phyloP scores from a whole-genome alignment of 2,113 vertebrate species.

The Aspidoscelis tigris region DNA sequence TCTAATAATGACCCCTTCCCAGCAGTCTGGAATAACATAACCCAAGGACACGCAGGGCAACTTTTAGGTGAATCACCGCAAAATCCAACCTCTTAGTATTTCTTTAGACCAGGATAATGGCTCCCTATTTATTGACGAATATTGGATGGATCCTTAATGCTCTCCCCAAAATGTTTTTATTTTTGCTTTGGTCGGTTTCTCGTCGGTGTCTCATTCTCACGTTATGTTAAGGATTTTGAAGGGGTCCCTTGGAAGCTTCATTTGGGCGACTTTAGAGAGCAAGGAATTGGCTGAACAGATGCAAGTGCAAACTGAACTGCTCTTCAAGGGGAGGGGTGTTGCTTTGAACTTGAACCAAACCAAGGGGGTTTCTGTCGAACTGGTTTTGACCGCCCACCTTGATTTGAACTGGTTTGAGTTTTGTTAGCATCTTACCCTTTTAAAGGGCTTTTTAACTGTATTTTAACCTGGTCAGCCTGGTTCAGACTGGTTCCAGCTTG shows the following conservation, averaged over 20 bases:
- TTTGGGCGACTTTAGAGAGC: conserved; percentile 58
- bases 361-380: too few relatives aligned
- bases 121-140: neutral
- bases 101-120: neutral
- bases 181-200: conserved; percentile 56
- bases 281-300: conserved; percentile 52
- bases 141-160: conserved; percentile 25
- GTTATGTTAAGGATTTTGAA: conserved; percentile 60
- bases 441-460: too few relatives aligned
- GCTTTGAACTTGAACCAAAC: too few relatives aligned
- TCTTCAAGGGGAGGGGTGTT: conserved; percentile 9
- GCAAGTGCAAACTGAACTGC: neutral
- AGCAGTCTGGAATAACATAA: neutral
- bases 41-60: neutral
- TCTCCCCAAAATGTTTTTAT: conserved; percentile 43
- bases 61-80: neutral
- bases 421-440: too few relatives aligned
- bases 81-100: conserved; percentile 43
- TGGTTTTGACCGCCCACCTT: too few relatives aligned
- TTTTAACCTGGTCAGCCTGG: too few relatives aligned
- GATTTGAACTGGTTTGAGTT: too few relatives aligned
- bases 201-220: conserved; percentile 55
- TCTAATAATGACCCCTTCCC: too few relatives aligned
- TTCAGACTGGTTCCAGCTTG: too few relatives aligned
- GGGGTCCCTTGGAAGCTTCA: conserved; percentile 74